These are phyloP conservation scores for Nothocercus julius DNA, from an alignment of 2,113 vertebrate species.

Conservation along the genomic window DNA sequence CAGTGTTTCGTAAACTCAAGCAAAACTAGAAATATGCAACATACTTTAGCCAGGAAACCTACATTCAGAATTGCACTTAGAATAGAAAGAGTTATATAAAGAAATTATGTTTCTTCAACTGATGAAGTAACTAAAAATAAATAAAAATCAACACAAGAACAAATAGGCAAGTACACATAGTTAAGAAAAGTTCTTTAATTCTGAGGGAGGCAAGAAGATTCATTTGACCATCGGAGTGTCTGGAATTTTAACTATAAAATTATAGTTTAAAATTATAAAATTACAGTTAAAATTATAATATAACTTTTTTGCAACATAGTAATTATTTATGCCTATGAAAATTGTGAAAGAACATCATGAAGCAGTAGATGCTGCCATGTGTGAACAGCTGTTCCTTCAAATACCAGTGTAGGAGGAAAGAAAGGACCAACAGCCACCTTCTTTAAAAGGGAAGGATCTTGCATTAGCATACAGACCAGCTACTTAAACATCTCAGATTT, in stretches of 20 bases:
- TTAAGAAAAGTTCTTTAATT: background rate
- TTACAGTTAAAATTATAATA: too few species aligned
- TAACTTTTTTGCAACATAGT: background rate
- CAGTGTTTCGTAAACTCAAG: background rate
- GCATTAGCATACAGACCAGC: background rate
- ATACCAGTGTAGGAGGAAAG: background rate
- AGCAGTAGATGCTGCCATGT: background rate
- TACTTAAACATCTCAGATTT: background rate
- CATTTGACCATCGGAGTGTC: background rate
- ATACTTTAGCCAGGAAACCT: background rate
- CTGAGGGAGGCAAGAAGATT: background rate
- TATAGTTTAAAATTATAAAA: too few species aligned
- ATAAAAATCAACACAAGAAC: background rate
- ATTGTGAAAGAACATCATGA: background rate
- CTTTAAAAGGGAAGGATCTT: background rate
- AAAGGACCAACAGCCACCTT: background rate
- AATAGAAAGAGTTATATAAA: too few species aligned
- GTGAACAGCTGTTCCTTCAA: constrained; percentile 3
- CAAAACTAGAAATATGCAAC: background rate
- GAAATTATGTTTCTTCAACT: background rate
- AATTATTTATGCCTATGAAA: constrained; percentile 28
- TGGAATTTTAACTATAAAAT: background rate
- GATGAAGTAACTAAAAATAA: background rate
- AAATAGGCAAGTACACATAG: background rate
- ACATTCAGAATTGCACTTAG: background rate